phyloP scores from a whole-genome alignment of 2,797 vertebrate genomes.

The Buphagus erythrorhynchus region DNA sequence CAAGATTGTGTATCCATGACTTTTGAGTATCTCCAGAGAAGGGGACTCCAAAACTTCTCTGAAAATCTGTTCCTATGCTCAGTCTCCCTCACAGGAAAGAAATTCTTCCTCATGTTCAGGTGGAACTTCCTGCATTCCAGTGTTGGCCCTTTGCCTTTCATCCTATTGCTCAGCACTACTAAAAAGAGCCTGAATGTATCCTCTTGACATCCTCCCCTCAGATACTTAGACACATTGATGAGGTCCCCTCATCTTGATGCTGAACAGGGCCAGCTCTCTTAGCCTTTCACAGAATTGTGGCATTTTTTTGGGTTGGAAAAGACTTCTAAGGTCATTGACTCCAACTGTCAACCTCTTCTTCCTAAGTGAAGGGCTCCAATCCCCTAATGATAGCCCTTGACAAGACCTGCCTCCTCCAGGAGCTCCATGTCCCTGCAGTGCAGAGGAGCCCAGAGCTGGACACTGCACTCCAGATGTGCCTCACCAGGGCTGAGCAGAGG shows the following conservation, averaged over 20 bases:
- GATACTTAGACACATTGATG: rapidly evolving
- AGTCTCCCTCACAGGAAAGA: not conserved
- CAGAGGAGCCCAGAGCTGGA: not conserved
- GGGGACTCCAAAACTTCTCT: not conserved
- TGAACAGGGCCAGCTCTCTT: not conserved
- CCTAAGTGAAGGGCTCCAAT: not conserved
- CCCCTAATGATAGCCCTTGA: rapidly evolving
- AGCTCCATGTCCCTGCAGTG: not conserved
- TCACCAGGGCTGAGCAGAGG: not conserved
- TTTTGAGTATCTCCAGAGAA: not conserved
- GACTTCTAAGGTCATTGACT: not conserved
- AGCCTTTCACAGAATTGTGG: not conserved
- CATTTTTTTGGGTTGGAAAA: not conserved
- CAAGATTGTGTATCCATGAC: not conserved
- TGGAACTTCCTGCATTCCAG: not conserved
- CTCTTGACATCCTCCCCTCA: not conserved
- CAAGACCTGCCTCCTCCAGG: no score
- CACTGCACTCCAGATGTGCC: not conserved
- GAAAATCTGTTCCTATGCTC: not conserved
- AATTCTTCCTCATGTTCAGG: not conserved
- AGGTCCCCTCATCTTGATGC: rapidly evolving
- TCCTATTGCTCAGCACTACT: not conserved
- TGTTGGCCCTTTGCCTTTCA: not conserved
- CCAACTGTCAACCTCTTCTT: not conserved
- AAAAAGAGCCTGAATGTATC: not conserved